Evolutionary conservation across 2,113 vertebrate genomes (phyloP).

Genomic region (Nettapus auritus): DNA sequence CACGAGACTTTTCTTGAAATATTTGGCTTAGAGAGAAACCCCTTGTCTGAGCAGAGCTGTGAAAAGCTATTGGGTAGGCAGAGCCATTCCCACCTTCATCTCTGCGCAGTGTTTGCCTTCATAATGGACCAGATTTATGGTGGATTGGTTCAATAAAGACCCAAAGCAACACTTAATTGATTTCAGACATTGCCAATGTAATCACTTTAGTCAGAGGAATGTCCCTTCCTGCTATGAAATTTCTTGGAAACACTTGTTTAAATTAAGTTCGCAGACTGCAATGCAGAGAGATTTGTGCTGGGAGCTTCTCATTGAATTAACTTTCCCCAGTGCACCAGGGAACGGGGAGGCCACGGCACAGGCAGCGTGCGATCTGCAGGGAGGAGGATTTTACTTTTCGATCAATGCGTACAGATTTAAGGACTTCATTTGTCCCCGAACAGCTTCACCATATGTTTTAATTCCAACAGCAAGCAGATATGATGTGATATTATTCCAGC

Average conservation of each 20-base stretch:
- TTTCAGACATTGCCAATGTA: neutral
- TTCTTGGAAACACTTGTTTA: neutral
- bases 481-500: neutral
- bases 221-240: neutral
- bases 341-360: neutral
- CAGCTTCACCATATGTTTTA: neutral
- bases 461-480: neutral
- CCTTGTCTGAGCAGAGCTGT: neutral
- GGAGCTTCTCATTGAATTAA: neutral
- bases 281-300: neutral
- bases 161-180: neutral
- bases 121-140: too few species aligned
- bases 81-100: neutral
- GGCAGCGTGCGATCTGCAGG: neutral
- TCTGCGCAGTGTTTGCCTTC: neutral
- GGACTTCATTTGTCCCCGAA: neutral
- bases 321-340: neutral
- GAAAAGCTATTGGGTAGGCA: neutral
- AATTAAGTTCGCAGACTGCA: neutral
- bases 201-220: neutral
- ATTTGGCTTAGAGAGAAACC: neutral
- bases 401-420: rapidly evolving
- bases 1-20: neutral
- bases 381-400: neutral
- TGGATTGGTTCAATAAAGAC: neutral